A percentile compares a stretch with the other conserved stretches of the same genome.
Conservation (phyloP, 2,888 invertebrate species). For the Dendrolimus houi region DNA sequence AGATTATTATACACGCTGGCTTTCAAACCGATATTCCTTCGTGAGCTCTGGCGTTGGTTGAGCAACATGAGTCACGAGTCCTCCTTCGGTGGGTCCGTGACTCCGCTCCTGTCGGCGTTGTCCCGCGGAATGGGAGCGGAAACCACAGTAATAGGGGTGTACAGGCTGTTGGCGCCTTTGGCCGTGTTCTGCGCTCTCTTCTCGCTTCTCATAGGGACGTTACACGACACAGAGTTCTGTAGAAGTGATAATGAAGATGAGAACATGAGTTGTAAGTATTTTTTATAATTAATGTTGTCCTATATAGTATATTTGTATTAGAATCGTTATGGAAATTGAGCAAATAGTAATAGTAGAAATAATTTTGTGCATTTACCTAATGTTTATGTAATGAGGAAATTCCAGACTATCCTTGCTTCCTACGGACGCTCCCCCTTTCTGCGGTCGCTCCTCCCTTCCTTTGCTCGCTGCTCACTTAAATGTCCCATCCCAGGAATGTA, state of each 20-base stretch:
- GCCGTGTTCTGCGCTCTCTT: constrained; percentile 91
- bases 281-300: neutral
- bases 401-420: too few relatives aligned
- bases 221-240: constrained; percentile 90
- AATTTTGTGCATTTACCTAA: too few relatives aligned
- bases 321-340: too few relatives aligned
- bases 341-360: too few relatives aligned
- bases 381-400: too few relatives aligned
- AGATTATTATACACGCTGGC: constrained; percentile 87
- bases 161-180: constrained; percentile 84
- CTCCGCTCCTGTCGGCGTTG: constrained; percentile 79
- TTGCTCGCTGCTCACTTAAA: too few relatives aligned
- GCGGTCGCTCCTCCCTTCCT: too few relatives aligned
- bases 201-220: constrained; percentile 85
- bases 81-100: constrained; percentile 61
- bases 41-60: constrained; percentile 83
- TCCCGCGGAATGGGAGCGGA: constrained; percentile 79
- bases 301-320: too few relatives aligned
- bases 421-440: too few relatives aligned
- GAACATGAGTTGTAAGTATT: constrained; percentile 40
- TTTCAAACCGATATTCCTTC: constrained; percentile 85
- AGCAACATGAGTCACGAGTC: constrained; percentile 56
- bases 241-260: constrained; percentile 64
- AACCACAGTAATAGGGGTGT: constrained; percentile 75
- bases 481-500: too few relatives aligned